Evolutionary conservation across 2,113 vertebrate genomes (phyloP).

Genomic region (Toxotes chatareus): DNA sequence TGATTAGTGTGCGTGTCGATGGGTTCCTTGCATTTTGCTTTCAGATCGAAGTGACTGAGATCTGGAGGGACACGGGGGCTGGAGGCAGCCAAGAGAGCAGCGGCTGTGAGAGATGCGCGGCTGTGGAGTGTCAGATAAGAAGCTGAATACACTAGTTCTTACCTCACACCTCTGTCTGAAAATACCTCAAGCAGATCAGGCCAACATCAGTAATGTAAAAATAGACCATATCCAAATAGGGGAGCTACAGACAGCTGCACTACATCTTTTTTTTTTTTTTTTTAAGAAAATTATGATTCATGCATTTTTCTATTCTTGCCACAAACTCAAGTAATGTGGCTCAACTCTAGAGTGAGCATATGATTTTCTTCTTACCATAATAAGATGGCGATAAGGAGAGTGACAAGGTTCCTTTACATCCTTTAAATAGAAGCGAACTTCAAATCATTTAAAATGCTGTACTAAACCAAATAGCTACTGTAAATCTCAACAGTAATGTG

Average conservation of each 20-base stretch:
- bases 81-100: constrained; percentile 51
- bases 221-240: constrained; percentile 53
- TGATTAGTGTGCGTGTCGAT: constrained; percentile 67
- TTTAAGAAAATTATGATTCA: constrained; percentile 25
- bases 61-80: constrained; percentile 31
- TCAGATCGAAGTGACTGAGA: constrained; percentile 67
- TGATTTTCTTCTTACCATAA: constrained; percentile 17
- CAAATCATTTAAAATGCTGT: background rate
- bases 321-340: constrained; percentile 1
- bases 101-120: constrained; percentile 37
- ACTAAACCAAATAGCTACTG: constrained; percentile 1
- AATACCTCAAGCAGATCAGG: constrained; percentile 55
- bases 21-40: constrained; percentile 64
- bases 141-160: constrained; percentile 36
- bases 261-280: background rate
- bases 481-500: constrained; percentile 4
- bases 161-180: constrained; percentile 56
- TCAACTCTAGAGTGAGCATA: constrained; percentile 7
- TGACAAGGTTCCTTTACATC: constrained; percentile 7
- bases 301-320: constrained; percentile 11
- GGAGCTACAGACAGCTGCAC: constrained; percentile 24
- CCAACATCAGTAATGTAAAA: constrained; percentile 54
- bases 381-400: constrained; percentile 14
- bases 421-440: background rate
- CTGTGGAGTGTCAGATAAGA: constrained; percentile 68